Evolutionary conservation across 2,113 vertebrate genomes (phyloP).

Genomic region (Cricetomys ansorgei): DNA sequence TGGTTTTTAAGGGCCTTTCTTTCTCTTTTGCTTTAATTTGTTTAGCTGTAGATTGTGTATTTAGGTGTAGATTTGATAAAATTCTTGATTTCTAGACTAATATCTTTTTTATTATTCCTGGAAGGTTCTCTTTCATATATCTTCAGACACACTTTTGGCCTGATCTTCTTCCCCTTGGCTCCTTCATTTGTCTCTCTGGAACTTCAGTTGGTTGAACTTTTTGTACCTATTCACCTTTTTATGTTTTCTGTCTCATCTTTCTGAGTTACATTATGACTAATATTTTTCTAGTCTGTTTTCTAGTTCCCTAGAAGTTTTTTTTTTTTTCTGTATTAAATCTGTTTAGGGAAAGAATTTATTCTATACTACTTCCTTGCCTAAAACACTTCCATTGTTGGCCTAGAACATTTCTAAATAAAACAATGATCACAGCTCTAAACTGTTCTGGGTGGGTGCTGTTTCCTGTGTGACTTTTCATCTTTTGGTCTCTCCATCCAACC

Average conservation of each 20-base stretch:
- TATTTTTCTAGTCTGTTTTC: constrained; percentile 28
- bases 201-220: background rate
- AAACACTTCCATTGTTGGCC: background rate
- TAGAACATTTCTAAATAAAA: background rate
- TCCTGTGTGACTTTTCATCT: background rate
- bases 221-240: background rate
- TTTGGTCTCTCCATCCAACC: background rate
- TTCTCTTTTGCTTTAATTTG: background rate
- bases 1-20: background rate
- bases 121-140: background rate
- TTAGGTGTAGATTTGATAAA: constrained; percentile 27
- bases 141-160: background rate
- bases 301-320: background rate
- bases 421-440: background rate
- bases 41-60: background rate
- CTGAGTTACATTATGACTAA: background rate
- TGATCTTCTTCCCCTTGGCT: background rate
- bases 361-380: background rate
- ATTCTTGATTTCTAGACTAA: constrained; percentile 37
- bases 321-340: background rate
- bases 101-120: background rate
- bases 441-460: background rate
- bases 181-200: background rate
- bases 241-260: background rate
- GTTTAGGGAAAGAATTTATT: constrained; percentile 20